A percentile compares a stretch with the other conserved stretches of the same genome.
Evolutionary conservation across 2,888 invertebrate species (phyloP).

Genomic region (Boloria selene): DNA sequence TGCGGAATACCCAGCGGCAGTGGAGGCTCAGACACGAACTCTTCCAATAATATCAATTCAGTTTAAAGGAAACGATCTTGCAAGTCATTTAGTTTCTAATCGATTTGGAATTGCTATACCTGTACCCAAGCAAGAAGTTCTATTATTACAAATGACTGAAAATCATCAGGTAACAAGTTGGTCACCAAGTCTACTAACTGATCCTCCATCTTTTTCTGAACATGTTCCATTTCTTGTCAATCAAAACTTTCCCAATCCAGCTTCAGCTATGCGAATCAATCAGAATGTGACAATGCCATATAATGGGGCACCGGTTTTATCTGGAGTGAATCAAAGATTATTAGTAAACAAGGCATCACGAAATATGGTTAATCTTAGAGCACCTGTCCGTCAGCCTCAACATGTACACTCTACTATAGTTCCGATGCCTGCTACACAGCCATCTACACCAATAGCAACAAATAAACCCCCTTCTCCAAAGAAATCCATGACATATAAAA

Average conservation of each 20-base stretch:
- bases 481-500: conserved; percentile 80
- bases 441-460: conserved; percentile 40
- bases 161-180: conserved; percentile 56
- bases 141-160: conserved; percentile 56
- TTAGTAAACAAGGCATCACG: conserved; percentile 63
- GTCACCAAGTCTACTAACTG: conserved; percentile 57
- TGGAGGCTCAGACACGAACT: conserved; percentile 65
- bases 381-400: conserved; percentile 65
- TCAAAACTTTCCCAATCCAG: conserved; percentile 74
- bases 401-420: conserved; percentile 42
- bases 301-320: conserved; percentile 60
- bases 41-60: conserved; percentile 72
- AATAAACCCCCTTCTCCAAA: conserved; percentile 61
- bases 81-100: conserved; percentile 68
- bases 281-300: conserved; percentile 63
- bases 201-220: conserved; percentile 59
- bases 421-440: conserved; percentile 41
- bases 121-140: conserved; percentile 73
- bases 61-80: conserved; percentile 75
- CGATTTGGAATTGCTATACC: conserved; percentile 73
- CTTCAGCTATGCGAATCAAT: conserved; percentile 70
- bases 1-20: conserved; percentile 63
- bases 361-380: conserved; percentile 62
- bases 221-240: conserved; percentile 72
- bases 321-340: conserved; percentile 65